phyloP scores from a whole-genome alignment of 2,888 invertebrate genomes.

The Tipula unca region DNA sequence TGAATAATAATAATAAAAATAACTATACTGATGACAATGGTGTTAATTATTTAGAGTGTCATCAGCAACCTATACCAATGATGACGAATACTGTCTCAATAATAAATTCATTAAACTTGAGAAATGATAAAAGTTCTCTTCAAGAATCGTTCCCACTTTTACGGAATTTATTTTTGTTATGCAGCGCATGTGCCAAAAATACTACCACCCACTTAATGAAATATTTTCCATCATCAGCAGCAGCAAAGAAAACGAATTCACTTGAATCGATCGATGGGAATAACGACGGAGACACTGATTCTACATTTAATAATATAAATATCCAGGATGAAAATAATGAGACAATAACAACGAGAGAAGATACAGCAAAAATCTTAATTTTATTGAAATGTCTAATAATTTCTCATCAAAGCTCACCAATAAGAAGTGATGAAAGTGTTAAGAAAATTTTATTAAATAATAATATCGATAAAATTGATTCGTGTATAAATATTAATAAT shows the following conservation, averaged over 20 bases:
- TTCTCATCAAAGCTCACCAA: not conserved
- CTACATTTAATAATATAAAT: not conserved
- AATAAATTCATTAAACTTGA: not conserved
- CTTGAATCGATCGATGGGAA: not conserved
- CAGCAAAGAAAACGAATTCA: conserved; percentile 14
- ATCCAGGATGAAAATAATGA: conserved; percentile 17
- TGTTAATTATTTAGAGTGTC: not conserved
- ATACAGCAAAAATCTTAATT: not conserved
- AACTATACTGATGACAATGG: not conserved
- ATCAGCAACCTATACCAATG: not conserved
- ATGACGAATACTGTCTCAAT: not conserved
- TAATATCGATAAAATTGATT: not conserved
- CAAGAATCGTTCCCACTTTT: not conserved
- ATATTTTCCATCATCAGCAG: not conserved
- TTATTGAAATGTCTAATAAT: not conserved
- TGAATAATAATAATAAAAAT: not conserved
- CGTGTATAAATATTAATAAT: not conserved
- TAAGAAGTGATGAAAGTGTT: not conserved
- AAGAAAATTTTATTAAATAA: not conserved
- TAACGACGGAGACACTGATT: not conserved
- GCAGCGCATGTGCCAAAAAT: conserved; percentile 15
- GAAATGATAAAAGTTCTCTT: not conserved
- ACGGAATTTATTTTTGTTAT: not conserved
- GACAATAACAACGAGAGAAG: conserved; percentile 10
- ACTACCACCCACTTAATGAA: not conserved